These are phyloP conservation scores for Protobothrops mucrosquamatus DNA, from an alignment of 2,113 vertebrate genomes.

Conservation along the genomic window DNA sequence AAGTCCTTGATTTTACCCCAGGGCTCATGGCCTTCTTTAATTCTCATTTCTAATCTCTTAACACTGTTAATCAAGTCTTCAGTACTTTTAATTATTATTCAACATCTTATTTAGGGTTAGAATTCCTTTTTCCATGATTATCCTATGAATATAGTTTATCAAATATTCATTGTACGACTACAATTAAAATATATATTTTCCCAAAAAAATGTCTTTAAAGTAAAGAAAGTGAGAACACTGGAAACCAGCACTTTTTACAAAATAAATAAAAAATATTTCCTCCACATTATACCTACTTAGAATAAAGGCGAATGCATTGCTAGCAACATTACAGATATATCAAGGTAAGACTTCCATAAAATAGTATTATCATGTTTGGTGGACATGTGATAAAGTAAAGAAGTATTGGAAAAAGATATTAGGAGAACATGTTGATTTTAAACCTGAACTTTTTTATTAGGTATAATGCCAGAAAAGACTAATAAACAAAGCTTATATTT, in stretches of 20 bases:
- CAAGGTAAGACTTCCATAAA: neutral
- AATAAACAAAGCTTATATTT: no score
- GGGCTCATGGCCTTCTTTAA: slow-evolving; percentile 53
- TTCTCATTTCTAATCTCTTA: slow-evolving; percentile 65
- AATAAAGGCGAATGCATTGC: neutral
- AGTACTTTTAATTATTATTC: slow-evolving; percentile 75
- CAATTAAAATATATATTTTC: slow-evolving; percentile 68
- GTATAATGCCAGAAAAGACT: no score
- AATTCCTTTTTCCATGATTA: slow-evolving; percentile 61
- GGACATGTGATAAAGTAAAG: no score
- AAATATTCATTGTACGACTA: slow-evolving; percentile 60
- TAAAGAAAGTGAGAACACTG: slow-evolving; percentile 59
- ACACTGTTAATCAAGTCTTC: slow-evolving; percentile 67
- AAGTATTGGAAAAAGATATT: no score
- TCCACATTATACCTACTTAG: neutral
- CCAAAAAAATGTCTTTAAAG: slow-evolving; percentile 64
- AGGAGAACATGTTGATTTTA: no score
- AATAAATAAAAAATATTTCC: slow-evolving; percentile 51
- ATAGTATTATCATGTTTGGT: no score
- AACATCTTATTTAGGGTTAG: slow-evolving; percentile 74
- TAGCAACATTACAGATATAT: neutral
- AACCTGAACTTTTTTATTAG: no score
- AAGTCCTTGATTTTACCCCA: slow-evolving; percentile 59
- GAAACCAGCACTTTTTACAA: slow-evolving; percentile 52
- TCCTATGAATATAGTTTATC: slow-evolving; percentile 59